phyloP scores from a whole-genome alignment of 2,888 invertebrate species.

The Molorchus minor region DNA sequence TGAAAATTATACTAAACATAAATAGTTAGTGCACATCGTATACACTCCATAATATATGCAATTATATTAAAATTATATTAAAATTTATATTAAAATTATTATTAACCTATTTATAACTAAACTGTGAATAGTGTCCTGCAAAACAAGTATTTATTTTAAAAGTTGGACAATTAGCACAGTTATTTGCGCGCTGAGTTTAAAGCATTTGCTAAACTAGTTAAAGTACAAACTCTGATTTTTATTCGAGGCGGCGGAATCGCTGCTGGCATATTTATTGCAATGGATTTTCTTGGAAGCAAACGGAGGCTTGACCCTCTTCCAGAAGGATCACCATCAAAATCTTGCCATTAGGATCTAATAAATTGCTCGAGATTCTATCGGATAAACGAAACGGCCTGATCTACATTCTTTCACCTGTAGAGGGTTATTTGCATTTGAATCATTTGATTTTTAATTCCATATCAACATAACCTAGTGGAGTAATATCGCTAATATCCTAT shows the following conservation, averaged over 20 bases:
- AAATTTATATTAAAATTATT: not conserved
- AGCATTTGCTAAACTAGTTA: slow-evolving; percentile 5
- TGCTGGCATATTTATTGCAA: slow-evolving; percentile 21
- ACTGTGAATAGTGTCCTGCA: not conserved
- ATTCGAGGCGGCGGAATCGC: slow-evolving; percentile 11
- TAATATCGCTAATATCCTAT: too few relatives aligned
- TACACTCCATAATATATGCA: too few relatives aligned
- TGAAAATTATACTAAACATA: too few relatives aligned
- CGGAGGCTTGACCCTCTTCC: slow-evolving; percentile 20
- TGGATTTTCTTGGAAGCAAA: slow-evolving; percentile 15
- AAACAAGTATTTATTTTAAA: not conserved
- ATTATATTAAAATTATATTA: not conserved
- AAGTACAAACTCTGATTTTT: slow-evolving; percentile 9
- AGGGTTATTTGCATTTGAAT: slow-evolving; percentile 10
- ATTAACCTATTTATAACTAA: not conserved
- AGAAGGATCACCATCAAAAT: slow-evolving; percentile 19
- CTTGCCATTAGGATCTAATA: slow-evolving; percentile 24
- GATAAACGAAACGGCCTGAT: slow-evolving; percentile 10
- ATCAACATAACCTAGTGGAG: not conserved
- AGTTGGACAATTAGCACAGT: not conserved
- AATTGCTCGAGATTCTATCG: slow-evolving; percentile 17
- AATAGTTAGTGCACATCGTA: too few relatives aligned
- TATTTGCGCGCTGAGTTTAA: not conserved
- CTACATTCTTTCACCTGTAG: slow-evolving; percentile 8
- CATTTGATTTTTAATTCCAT: not conserved